Percentiles rank a stretch among this genome's conserved stretches.
Conservation (phyloP, 1,140 invertebrate species). For the Brachionus sp. region DNA sequence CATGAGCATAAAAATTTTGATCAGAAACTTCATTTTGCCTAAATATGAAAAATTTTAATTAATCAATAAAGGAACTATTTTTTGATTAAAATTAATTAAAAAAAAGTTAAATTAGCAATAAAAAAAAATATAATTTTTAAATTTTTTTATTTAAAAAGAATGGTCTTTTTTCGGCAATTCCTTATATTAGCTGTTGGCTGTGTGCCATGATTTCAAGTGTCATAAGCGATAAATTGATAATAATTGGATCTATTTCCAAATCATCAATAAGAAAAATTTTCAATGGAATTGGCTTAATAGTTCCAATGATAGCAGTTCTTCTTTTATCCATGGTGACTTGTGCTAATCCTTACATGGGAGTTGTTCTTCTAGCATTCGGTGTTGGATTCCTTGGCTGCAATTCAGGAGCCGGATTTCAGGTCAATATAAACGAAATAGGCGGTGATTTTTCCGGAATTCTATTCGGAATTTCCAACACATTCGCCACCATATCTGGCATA, state of each 20-base stretch:
- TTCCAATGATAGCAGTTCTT: constrained; percentile 28
- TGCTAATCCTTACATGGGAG: constrained; percentile 28
- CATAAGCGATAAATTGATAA: constrained; percentile 53
- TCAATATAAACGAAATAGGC: constrained; percentile 48
- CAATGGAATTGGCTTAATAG: constrained; percentile 47
- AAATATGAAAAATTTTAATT: no score
- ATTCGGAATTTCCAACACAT: constrained; percentile 80
- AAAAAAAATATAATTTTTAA: no score
- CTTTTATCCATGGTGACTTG: not conserved
- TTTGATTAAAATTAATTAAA: no score
- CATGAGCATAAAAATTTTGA: no score
- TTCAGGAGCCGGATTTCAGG: constrained; percentile 28
- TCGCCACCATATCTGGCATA: constrained; percentile 80
- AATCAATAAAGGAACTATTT: no score
- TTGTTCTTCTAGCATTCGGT: not conserved
- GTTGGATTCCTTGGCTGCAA: constrained; percentile 33
- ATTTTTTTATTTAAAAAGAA: constrained; percentile 51
- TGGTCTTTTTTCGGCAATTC: constrained; percentile 58
- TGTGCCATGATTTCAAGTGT: constrained; percentile 53
- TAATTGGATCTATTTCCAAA: constrained; percentile 49
- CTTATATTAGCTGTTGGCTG: constrained; percentile 57
- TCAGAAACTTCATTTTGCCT: no score
- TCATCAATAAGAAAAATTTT: constrained; percentile 54
- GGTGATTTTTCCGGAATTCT: constrained; percentile 66
- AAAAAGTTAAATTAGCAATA: no score